phyloP scores from a whole-genome alignment of 2,113 vertebrate species.

The Labrus mixtus region DNA sequence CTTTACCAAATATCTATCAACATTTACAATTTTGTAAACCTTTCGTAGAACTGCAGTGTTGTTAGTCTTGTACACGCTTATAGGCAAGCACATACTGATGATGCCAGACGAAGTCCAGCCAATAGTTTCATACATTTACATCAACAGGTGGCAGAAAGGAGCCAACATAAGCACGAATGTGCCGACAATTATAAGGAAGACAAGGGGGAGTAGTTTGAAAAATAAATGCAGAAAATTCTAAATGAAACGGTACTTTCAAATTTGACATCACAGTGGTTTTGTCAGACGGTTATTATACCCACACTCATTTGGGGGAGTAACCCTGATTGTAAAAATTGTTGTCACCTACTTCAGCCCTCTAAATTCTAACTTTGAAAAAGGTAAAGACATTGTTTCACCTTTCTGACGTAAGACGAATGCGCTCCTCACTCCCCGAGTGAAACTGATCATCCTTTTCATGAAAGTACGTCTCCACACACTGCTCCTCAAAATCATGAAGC shows the following conservation, averaged over 20 bases:
- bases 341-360: no score
- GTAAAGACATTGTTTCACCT: constrained; percentile 80
- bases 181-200: no score
- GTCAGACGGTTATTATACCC: no score
- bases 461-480: constrained; percentile 98
- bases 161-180: no score
- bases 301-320: no score
- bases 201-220: no score
- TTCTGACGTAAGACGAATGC: constrained; percentile 97
- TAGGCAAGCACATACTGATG: neutral
- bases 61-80: neutral
- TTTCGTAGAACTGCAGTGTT: neutral
- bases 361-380: no score
- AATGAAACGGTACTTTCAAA: no score
- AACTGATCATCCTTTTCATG: constrained; percentile 98
- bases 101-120: neutral
- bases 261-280: no score
- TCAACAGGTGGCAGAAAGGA: neutral
- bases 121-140: neutral
- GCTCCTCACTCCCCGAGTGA: constrained; percentile 96
- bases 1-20: neutral
- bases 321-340: no score
- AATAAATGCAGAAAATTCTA: no score
- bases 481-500: constrained; percentile 98
- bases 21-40: no score